A percentile compares a stretch with the other conserved stretches of the same genome.
These are phyloP conservation scores for Atherinosoma microstoma DNA, from an alignment of 2,797 vertebrate genomes.

Conservation along the genomic window DNA sequence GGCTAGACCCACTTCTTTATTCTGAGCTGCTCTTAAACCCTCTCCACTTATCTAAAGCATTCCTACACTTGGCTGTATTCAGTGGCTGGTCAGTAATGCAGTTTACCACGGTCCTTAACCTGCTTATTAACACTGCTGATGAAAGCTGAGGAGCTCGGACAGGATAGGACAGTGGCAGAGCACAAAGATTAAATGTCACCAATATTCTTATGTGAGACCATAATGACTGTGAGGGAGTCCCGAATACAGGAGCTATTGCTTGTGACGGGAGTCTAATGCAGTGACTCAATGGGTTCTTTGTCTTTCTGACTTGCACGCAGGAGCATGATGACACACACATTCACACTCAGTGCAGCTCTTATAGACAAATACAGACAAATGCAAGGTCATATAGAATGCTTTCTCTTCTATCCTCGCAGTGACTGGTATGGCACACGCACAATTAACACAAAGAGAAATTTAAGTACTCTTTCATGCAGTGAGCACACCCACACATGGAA, in stretches of 20 bases:
- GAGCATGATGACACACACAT: conserved; percentile 38
- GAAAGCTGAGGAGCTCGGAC: conserved; percentile 48
- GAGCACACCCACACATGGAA: conserved; percentile 3
- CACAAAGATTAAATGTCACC: conserved; percentile 71
- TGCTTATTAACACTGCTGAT: conserved; percentile 70
- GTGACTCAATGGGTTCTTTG: conserved; percentile 78
- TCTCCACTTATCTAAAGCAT: conserved; percentile 36
- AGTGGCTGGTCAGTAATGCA: conserved; percentile 45
- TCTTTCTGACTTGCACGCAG: conserved; percentile 60
- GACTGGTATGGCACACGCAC: conserved; percentile 12
- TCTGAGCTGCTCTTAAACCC: conserved; percentile 20
- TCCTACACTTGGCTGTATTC: conserved; percentile 42
- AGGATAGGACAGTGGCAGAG: conserved; percentile 37
- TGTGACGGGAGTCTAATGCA: conserved; percentile 69
- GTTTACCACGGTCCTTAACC: conserved; percentile 59
- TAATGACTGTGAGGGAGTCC: conserved; percentile 70
- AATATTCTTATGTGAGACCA: conserved; percentile 55
- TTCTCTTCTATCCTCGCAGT: conserved; percentile 43
- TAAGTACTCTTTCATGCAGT: conserved; percentile 11
- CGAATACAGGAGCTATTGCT: conserved; percentile 73
- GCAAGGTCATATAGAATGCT: conserved; percentile 29
- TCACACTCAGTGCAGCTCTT: conserved; percentile 13
- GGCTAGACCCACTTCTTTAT: conserved; percentile 14
- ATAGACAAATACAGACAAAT: conserved; percentile 34
- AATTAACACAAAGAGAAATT: conserved; percentile 16